A percentile compares a stretch with the other conserved stretches of the same genome.
phyloP scores from a whole-genome alignment of 2,113 vertebrate species.

The Nesogale talazaci region DNA sequence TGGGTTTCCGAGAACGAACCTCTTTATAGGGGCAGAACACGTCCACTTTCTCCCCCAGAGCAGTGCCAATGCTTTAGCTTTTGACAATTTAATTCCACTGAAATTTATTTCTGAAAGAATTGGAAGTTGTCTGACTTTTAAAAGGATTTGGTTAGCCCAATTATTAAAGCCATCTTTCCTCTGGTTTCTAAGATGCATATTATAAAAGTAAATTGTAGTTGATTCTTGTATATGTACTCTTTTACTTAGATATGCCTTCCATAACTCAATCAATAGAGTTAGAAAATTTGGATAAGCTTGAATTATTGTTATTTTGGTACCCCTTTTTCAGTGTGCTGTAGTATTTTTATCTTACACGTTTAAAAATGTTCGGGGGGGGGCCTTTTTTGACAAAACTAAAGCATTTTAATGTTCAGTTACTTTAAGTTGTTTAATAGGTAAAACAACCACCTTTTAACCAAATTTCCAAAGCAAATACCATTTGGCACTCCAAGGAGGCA shows the following conservation, averaged over 20 bases:
- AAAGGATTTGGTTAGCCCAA: neutral
- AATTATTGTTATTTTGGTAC: neutral
- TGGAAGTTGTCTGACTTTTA: neutral
- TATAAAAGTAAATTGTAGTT: neutral
- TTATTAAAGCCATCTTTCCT: neutral
- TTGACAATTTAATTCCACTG: neutral
- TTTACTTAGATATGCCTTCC: neutral
- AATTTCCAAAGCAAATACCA: neutral
- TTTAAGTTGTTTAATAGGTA: neutral
- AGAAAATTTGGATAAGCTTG: neutral
- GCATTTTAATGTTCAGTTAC: neutral
- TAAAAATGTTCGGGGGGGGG: neutral
- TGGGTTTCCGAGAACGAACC: no score
- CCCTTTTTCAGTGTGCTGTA: neutral
- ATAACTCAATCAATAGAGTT: neutral
- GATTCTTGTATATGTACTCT: neutral
- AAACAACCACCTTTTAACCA: constrained; percentile 18
- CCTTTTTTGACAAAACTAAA: neutral
- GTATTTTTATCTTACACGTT: neutral
- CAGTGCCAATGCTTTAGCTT: no score
- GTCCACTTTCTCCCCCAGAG: no score
- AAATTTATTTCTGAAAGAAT: neutral
- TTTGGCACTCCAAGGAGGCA: neutral
- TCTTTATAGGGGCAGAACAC: no score
- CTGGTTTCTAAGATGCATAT: neutral